phyloP scores from a whole-genome alignment of 2,113 vertebrate species.

The Anguilla japonica region DNA sequence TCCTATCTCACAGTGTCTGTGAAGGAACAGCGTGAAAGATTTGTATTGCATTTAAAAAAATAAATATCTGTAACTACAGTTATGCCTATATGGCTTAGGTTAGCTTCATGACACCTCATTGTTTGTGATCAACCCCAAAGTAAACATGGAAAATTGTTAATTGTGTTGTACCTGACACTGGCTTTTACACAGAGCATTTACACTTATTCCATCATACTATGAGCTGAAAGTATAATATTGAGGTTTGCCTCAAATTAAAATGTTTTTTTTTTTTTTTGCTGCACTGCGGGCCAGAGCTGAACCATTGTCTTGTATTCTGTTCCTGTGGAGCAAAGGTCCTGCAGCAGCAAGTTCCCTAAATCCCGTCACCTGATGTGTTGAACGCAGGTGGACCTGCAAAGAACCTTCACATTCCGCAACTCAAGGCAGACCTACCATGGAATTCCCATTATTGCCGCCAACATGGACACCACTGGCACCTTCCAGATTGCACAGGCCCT shows the following conservation, averaged over 20 bases:
- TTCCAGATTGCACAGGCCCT: conserved; percentile 94
- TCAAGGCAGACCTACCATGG: conserved; percentile 94
- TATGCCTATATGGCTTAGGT: not conserved
- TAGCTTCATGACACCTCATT: not conserved
- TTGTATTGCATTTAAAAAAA: not conserved
- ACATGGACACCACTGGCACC: conserved; percentile 98
- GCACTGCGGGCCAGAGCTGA: not conserved
- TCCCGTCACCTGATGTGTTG: not conserved
- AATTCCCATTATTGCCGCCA: conserved; percentile 94
- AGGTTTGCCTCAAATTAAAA: not conserved
- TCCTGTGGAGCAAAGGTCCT: not conserved
- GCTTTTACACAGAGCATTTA: no score
- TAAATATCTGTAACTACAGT: not conserved
- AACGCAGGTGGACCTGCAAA: conserved; percentile 86
- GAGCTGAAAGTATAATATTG: not conserved
- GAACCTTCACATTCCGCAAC: conserved; percentile 95
- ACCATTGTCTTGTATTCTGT: not conserved
- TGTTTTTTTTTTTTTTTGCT: not conserved
- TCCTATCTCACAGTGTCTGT: no score
- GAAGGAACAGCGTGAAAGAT: not conserved
- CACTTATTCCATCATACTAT: no score
- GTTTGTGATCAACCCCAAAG: not conserved
- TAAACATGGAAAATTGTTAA: no score
- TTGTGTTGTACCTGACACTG: no score
- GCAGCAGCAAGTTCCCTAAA: not conserved